Percentiles rank a stretch among this genome's conserved stretches.
Conservation (phyloP, 2,113 vertebrate genomes). For the Holacanthus passer region DNA sequence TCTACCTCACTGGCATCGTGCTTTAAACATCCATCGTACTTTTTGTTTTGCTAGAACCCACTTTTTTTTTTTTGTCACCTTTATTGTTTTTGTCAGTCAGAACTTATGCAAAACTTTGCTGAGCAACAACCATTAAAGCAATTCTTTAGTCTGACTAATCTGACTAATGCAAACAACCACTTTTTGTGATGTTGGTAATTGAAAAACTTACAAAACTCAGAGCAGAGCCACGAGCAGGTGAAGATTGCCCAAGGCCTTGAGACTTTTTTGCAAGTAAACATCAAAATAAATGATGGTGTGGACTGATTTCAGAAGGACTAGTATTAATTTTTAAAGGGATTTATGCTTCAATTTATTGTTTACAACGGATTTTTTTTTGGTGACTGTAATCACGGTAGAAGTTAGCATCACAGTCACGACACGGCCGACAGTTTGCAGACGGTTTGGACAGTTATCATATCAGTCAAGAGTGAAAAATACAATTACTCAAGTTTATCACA, state of each 20-base stretch:
- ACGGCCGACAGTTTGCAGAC: not conserved
- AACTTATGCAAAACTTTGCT: not conserved
- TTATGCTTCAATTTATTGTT: no score
- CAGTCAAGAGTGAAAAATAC: no score
- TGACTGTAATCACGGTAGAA: not conserved
- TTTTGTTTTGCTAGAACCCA: slow-evolving; percentile 44
- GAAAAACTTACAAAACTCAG: not conserved
- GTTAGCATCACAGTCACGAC: not conserved
- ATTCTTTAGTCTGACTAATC: not conserved
- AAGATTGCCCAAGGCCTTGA: not conserved
- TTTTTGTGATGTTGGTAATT: not conserved
- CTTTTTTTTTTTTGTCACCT: slow-evolving; percentile 14
- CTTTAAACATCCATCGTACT: no score
- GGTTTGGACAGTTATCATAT: no score
- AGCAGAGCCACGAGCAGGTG: not conserved
- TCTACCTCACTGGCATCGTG: slow-evolving; percentile 42
- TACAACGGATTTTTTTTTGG: no score
- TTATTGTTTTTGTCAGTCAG: not conserved
- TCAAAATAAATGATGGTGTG: not conserved
- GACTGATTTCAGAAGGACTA: not conserved
- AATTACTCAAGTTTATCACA: not conserved
- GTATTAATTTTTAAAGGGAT: not conserved
- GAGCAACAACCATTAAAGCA: not conserved
- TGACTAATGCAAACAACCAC: not conserved
- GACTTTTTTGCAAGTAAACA: not conserved